Conservation (phyloP, 2,113 vertebrate species). For the Oreocharis arfaki region DNA sequence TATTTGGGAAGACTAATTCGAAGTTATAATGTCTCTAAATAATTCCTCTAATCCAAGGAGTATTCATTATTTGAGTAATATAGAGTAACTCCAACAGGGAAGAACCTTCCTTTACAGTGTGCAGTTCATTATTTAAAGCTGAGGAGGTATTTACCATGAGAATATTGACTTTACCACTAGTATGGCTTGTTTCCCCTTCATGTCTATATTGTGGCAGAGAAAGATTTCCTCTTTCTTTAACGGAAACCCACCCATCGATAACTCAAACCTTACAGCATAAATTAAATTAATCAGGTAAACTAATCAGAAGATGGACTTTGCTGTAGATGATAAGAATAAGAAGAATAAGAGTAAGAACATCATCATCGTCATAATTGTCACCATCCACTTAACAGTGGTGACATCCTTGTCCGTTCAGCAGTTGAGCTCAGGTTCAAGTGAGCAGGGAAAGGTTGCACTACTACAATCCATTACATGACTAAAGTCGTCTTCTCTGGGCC, state of each 20-base stretch:
- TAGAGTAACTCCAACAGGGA: background rate
- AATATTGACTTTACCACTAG: background rate
- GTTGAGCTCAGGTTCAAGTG: background rate
- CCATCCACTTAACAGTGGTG: accelerated
- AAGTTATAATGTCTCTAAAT: background rate
- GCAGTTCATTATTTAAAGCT: background rate
- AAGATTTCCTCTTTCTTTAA: background rate
- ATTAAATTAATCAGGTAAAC: background rate
- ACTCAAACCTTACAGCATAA: background rate
- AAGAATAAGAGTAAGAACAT: background rate
- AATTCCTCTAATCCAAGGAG: background rate
- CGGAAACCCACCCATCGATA: background rate
- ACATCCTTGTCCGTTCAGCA: background rate
- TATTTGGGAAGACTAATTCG: background rate
- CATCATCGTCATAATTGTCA: background rate
- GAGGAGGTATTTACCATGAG: background rate
- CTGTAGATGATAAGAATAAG: background rate
- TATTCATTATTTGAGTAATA: background rate
- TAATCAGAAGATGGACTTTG: background rate
- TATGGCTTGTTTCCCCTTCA: background rate
- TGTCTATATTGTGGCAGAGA: background rate
- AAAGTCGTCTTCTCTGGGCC: background rate
- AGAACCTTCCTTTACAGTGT: background rate
- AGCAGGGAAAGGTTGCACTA: background rate
- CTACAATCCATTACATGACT: too few species aligned